Evolutionary conservation across 2,113 vertebrate species (phyloP).

Genomic region (Neomonachus schauinslandi): DNA sequence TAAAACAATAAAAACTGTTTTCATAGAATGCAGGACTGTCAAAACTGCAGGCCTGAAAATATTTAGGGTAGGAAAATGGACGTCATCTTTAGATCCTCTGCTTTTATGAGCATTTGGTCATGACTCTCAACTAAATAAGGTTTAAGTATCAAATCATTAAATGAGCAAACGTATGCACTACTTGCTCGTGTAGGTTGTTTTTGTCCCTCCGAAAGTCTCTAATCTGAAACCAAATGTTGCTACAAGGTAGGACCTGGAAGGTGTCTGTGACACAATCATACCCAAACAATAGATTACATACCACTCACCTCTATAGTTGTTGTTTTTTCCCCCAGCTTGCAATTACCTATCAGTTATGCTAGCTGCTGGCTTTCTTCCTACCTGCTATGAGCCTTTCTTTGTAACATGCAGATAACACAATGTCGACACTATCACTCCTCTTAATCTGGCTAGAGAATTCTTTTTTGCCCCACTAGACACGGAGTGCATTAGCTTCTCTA

Average conservation of each 20-base stretch:
- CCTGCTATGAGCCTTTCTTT: background rate
- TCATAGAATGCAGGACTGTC: background rate
- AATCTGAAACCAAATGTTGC: slow-evolving; percentile 10
- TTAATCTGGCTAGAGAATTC: slow-evolving; percentile 49
- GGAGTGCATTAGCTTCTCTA: background rate
- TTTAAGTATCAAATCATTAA: background rate
- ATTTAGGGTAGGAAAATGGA: background rate
- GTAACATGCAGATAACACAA: slow-evolving; percentile 14
- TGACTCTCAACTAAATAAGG: background rate
- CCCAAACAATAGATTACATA: background rate
- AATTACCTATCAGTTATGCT: slow-evolving; percentile 3
- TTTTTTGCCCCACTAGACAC: slow-evolving; percentile 39
- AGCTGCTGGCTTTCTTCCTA: slow-evolving; percentile 14
- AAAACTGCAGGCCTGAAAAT: slow-evolving; percentile 20
- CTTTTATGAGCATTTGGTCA: background rate
- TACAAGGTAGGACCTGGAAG: slow-evolving; percentile 8
- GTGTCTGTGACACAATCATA: background rate
- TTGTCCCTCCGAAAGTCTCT: slow-evolving; percentile 37
- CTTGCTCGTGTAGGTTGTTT: background rate
- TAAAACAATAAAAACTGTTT: background rate
- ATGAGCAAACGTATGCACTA: background rate
- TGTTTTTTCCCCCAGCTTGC: background rate
- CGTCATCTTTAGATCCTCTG: background rate
- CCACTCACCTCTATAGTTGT: background rate
- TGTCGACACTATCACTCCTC: background rate